Evolutionary conservation across 2,113 vertebrate genomes (phyloP).

Genomic region (Neoarius graeffei): DNA sequence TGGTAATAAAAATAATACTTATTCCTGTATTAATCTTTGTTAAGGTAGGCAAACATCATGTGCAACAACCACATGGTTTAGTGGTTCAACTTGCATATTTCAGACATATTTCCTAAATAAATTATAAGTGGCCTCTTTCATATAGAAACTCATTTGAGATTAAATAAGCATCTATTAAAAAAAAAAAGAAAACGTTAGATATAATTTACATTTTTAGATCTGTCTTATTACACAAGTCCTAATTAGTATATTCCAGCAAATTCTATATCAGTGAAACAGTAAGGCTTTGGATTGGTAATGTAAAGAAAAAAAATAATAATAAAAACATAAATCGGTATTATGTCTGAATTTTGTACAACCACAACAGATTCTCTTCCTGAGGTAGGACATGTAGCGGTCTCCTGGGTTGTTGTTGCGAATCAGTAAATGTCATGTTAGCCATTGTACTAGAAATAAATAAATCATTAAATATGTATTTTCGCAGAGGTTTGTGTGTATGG

Average conservation of each 20-base stretch:
- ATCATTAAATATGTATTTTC: conserved; percentile 44
- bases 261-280: conserved; percentile 34
- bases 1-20: conserved; percentile 46
- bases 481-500: conserved; percentile 4
- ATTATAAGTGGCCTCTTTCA: conserved; percentile 29
- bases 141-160: conserved; percentile 32
- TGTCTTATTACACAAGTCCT: conserved; percentile 35
- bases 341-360: conserved; percentile 29
- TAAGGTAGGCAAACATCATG: conserved; percentile 29
- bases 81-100: conserved; percentile 42
- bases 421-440: conserved; percentile 8
- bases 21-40: neutral
- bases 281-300: conserved; percentile 51
- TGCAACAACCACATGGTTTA: conserved; percentile 42
- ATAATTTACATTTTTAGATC: conserved; percentile 25
- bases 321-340: conserved; percentile 22
- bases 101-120: conserved; percentile 4
- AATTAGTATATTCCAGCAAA: conserved; percentile 26
- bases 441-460: conserved; percentile 34
- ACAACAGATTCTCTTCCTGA: conserved; percentile 35
- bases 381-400: conserved; percentile 41
- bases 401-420: conserved; percentile 28
- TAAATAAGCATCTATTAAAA: conserved; percentile 44
- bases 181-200: conserved; percentile 21
- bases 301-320: neutral